A percentile compares a stretch with the other conserved stretches of the same genome.
Evolutionary conservation across 2,797 vertebrate genomes (phyloP).

Genomic region (Bucorvus abyssinicus): DNA sequence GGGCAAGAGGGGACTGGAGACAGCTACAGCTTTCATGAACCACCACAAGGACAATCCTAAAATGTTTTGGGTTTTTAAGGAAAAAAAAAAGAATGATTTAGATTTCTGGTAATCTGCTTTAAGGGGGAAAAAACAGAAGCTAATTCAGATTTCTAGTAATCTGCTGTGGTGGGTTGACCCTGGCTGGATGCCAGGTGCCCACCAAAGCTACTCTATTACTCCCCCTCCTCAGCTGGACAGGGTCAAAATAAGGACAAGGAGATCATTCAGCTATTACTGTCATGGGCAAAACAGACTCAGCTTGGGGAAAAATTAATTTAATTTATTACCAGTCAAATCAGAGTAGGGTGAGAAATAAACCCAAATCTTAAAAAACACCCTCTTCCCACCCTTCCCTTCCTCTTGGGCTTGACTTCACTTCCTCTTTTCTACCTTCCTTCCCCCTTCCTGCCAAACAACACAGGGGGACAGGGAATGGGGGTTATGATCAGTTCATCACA

Average conservation of each 20-base stretch:
- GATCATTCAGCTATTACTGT: not conserved
- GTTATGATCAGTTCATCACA: not conserved
- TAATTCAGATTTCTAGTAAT: not conserved
- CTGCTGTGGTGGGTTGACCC: not conserved
- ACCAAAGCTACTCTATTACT: not conserved
- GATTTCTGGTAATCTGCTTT: not conserved
- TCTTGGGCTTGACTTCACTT: not conserved
- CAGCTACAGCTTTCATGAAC: not conserved
- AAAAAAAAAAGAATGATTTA: not conserved
- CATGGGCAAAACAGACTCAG: not conserved
- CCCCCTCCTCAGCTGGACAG: not conserved
- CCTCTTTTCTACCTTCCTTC: not conserved
- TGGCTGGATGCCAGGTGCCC: not conserved
- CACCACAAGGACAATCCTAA: not conserved
- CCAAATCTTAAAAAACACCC: not conserved
- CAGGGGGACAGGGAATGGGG: not conserved
- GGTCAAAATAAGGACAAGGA: not conserved
- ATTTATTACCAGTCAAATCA: not conserved
- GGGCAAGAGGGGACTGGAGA: not conserved
- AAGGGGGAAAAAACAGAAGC: not conserved
- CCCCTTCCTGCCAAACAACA: no score
- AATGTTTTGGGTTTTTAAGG: not conserved
- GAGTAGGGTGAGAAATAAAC: not conserved
- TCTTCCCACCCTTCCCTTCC: not conserved
- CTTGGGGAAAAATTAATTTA: not conserved